These are phyloP conservation scores for Palaemon carinicauda DNA, from an alignment of 1,140 invertebrate genomes.

Conservation along the genomic window DNA sequence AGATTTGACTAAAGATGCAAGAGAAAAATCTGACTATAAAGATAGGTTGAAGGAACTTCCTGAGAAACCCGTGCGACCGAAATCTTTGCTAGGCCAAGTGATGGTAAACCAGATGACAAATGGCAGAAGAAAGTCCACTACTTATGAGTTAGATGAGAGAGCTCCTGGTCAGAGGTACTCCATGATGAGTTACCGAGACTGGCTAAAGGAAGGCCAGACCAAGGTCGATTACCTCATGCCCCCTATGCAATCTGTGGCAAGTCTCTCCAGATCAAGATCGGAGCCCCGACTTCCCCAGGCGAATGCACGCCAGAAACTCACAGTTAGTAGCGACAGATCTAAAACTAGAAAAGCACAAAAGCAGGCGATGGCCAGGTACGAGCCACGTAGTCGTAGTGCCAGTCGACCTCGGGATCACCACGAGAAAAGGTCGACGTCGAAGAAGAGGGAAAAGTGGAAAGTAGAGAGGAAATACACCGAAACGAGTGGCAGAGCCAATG, in stretches of 20 bases:
- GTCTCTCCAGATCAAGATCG: not conserved
- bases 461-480: not conserved
- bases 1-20: not conserved
- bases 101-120: not conserved
- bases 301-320: not conserved
- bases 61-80: not conserved
- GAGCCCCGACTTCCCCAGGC: slow-evolving; percentile 13
- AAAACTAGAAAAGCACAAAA: not conserved
- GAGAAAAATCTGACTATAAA: not conserved
- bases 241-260: not conserved
- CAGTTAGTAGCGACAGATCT: not conserved
- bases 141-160: not conserved
- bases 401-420: not conserved
- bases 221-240: not conserved
- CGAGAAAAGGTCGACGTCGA: not conserved
- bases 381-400: not conserved
- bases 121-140: not conserved
- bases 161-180: not conserved
- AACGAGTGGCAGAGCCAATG: not conserved
- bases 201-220: not conserved
- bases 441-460: not conserved
- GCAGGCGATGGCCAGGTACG: not conserved
- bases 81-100: not conserved
- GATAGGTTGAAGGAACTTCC: not conserved
- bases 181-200: slow-evolving; percentile 13